A percentile compares a stretch with the other conserved stretches of the same genome.
phyloP scores from a whole-genome alignment of 2,888 invertebrate species.

The Podotricha telesiphe region DNA sequence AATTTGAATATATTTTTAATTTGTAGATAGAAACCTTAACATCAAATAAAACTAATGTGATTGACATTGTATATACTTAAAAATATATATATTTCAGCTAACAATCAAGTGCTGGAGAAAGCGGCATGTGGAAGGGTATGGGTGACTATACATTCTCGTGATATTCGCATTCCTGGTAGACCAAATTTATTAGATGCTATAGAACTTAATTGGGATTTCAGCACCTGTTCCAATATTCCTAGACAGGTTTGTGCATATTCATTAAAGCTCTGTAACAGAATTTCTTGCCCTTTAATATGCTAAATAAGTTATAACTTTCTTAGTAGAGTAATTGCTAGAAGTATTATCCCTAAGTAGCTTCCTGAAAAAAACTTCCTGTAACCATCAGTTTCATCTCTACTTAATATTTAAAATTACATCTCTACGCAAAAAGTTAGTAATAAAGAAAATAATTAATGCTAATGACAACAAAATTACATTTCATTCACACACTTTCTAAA shows the following conservation, averaged over 20 bases:
- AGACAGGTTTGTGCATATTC: conserved; percentile 58
- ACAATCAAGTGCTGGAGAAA: conserved; percentile 62
- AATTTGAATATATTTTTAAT: not conserved
- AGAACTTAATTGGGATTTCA: conserved; percentile 80
- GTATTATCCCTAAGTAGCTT: not conserved
- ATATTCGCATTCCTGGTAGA: conserved; percentile 52
- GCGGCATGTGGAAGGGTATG: conserved; percentile 76
- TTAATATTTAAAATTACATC: not conserved
- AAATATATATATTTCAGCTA: conserved; percentile 47
- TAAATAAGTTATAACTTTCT: not conserved
- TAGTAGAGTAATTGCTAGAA: not conserved
- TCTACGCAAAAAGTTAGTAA: not conserved
- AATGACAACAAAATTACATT: not conserved
- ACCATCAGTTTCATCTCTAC: not conserved
- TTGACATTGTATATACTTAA: not conserved
- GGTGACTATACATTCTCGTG: conserved; percentile 75
- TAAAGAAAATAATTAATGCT: not conserved
- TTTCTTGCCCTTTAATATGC: not conserved
- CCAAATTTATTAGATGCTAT: conserved; percentile 64
- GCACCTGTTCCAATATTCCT: conserved; percentile 64
- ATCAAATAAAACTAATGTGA: not conserved
- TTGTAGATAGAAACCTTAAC: not conserved
- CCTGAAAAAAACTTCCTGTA: not conserved
- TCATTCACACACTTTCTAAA: not conserved
- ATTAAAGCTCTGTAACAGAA: not conserved